phyloP scores from a whole-genome alignment of 2,797 vertebrate species.

The Macroramphosus scolopax region DNA sequence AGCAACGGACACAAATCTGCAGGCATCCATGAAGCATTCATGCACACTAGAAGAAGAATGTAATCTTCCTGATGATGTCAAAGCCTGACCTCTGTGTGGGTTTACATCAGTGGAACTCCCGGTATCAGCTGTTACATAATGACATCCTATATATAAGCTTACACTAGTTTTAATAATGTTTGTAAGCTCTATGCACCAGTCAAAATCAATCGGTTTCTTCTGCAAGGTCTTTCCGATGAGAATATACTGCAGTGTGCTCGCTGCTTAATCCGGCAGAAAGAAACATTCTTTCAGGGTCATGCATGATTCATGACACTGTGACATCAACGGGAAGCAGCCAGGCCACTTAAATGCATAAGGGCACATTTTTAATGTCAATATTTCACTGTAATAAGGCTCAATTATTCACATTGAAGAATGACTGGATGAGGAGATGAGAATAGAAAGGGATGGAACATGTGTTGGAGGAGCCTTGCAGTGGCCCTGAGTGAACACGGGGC shows the following conservation, averaged over 20 bases:
- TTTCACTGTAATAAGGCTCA: constrained; percentile 64
- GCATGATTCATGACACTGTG: constrained; percentile 60
- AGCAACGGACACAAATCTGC: constrained; percentile 8
- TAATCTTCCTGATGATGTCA: too few species aligned
- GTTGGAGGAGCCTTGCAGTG: constrained; percentile 16
- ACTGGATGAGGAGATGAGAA: constrained; percentile 19
- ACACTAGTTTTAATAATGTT: too few species aligned
- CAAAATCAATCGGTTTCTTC: constrained; percentile 1
- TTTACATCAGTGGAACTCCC: too few species aligned
- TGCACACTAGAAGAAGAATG: too few species aligned
- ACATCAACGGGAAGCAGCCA: constrained; percentile 43
- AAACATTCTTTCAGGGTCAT: constrained; percentile 44
- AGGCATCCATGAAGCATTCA: too few species aligned
- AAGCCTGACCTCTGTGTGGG: too few species aligned
- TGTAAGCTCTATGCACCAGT: too few species aligned
- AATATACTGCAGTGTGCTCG: background rate
- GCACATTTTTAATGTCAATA: constrained; percentile 61
- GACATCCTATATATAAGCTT: too few species aligned
- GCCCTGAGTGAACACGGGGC: constrained; percentile 10
- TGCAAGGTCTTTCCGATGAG: constrained; percentile 23
- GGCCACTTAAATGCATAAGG: constrained; percentile 54
- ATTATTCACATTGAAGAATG: constrained; percentile 62
- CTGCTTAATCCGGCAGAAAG: constrained; percentile 46
- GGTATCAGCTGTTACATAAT: too few species aligned
- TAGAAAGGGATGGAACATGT: constrained; percentile 3